A percentile compares a stretch with the other conserved stretches of the same genome.
Conservation (phyloP, 2,888 invertebrate species). For the Chromoteleia sp. region DNA sequence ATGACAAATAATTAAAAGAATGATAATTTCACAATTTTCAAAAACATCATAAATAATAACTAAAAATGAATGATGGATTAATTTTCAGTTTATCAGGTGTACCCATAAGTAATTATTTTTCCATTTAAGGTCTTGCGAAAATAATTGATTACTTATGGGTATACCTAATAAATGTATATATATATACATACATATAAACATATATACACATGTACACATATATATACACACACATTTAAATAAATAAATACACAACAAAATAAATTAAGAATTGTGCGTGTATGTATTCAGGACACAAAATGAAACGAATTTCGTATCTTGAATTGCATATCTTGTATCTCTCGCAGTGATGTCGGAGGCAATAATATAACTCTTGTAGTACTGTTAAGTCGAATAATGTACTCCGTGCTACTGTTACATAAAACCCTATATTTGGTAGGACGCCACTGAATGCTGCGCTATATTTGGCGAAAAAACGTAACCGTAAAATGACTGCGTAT, state of each 20-base stretch:
- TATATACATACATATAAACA: too few relatives aligned
- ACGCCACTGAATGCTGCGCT: constrained; percentile 26
- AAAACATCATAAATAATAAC: too few relatives aligned
- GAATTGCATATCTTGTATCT: constrained; percentile 18
- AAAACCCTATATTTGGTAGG: constrained; percentile 52
- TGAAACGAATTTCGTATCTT: neutral
- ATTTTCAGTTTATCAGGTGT: too few relatives aligned
- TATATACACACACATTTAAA: too few relatives aligned
- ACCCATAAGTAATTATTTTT: too few relatives aligned
- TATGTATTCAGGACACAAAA: neutral
- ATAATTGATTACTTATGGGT: too few relatives aligned
- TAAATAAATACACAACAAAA: neutral
- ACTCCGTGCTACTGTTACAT: constrained; percentile 44
- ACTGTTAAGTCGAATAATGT: constrained; percentile 42
- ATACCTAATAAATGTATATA: too few relatives aligned
- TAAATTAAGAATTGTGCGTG: neutral
- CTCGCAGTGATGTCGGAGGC: neutral
- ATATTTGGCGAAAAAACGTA: constrained; percentile 44
- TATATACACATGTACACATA: too few relatives aligned
- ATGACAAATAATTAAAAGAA: too few relatives aligned
- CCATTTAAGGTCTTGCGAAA: too few relatives aligned
- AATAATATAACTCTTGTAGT: constrained; percentile 19
- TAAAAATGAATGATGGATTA: too few relatives aligned
- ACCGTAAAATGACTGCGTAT: constrained; percentile 37
- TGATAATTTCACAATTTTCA: too few relatives aligned